Evolutionary conservation across 2,888 invertebrate genomes (phyloP).

Genomic region (Calephelis perditalis): DNA sequence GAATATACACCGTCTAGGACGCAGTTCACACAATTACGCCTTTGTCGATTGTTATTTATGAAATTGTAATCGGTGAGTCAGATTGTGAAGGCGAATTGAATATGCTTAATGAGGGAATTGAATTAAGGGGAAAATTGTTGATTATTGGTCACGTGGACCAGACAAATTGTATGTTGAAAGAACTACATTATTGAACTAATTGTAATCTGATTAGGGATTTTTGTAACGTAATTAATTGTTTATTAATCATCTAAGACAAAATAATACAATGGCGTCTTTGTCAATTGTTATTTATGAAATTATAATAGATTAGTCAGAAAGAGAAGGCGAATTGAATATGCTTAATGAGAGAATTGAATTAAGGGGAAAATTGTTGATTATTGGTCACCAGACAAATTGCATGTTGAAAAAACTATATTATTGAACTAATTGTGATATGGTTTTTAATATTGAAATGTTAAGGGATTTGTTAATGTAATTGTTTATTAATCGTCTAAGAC

Average conservation of each 20-base stretch:
- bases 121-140: not conserved
- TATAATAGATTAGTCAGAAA: not conserved
- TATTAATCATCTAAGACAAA: not conserved
- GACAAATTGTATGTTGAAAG: too few relatives aligned
- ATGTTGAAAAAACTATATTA: too few relatives aligned
- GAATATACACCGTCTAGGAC: constrained; percentile 4
- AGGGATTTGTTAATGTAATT: not conserved
- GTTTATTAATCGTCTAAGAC: too few relatives aligned
- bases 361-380: not conserved
- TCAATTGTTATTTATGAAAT: constrained; percentile 10
- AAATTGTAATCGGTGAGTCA: constrained; percentile 6
- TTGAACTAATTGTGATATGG: too few relatives aligned
- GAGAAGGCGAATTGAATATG: not conserved
- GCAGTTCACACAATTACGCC: constrained; percentile 12
- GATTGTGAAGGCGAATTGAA: not conserved
- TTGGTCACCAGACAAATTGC: too few relatives aligned
- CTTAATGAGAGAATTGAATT: constrained; percentile 4
- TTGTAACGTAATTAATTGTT: not conserved
- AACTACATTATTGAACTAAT: too few relatives aligned
- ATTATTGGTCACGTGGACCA: too few relatives aligned
- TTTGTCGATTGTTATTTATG: constrained; percentile 13
- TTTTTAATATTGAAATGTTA: too few relatives aligned
- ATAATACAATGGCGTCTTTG: constrained; percentile 2
- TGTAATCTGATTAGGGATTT: too few relatives aligned
- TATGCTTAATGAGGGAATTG: not conserved